These are phyloP conservation scores for Smittia aterrima DNA, from an alignment of 2,888 invertebrate genomes.

Conservation along the genomic window DNA sequence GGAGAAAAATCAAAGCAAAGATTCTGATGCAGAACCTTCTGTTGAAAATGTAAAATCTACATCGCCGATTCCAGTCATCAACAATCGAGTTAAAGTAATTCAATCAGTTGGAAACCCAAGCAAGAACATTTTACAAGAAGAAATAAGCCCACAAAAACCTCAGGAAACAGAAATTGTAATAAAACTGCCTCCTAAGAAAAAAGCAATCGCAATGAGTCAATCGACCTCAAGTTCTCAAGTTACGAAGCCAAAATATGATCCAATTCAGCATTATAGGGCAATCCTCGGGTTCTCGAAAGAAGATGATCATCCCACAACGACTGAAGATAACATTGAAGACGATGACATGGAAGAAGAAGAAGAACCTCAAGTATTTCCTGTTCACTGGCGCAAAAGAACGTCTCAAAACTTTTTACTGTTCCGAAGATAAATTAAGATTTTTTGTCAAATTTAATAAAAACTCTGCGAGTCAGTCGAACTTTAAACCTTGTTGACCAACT, in stretches of 20 bases:
- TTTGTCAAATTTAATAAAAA: neutral
- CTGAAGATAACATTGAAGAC: constrained; percentile 45
- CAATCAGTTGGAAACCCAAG: constrained; percentile 35
- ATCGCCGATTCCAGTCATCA: neutral
- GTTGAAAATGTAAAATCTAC: neutral
- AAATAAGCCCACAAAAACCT: neutral
- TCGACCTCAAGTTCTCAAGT: neutral
- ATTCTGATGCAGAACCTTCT: neutral
- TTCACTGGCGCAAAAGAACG: constrained; percentile 57
- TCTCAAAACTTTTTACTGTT: constrained; percentile 49
- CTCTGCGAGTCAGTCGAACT: neutral
- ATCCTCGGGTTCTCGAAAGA: constrained; percentile 44
- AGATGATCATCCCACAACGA: neutral
- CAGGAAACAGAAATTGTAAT: neutral
- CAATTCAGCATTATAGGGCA: constrained; percentile 48
- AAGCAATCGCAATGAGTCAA: neutral
- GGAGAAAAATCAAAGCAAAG: neutral
- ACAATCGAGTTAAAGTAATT: constrained; percentile 40
- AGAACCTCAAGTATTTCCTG: constrained; percentile 44
- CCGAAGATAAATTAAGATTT: constrained; percentile 40
- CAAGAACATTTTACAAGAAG: neutral
- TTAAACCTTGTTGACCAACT: neutral
- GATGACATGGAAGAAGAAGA: constrained; percentile 36
- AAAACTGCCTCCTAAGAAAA: constrained; percentile 26
- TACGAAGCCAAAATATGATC: constrained; percentile 45